Percentiles rank a stretch among this genome's conserved stretches.
Evolutionary conservation across 1,140 invertebrate genomes (phyloP).

Genomic region (Parapsyche elsis): DNA sequence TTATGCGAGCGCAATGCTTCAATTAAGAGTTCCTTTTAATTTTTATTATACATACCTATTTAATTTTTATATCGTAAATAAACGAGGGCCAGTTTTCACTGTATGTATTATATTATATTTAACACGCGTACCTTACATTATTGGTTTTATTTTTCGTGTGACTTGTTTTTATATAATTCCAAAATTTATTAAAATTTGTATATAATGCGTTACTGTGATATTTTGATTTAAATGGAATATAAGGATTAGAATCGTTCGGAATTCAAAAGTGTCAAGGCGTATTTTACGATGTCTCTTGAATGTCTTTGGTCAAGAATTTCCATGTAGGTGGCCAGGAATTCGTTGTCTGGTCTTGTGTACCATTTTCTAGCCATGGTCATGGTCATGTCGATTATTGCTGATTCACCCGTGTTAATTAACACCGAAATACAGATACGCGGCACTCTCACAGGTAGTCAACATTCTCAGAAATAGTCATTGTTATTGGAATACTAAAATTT

Average conservation of each 20-base stretch:
- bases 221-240: neutral
- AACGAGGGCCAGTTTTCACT: conserved; percentile 16
- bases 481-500: conserved; percentile 15
- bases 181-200: neutral
- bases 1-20: conserved; percentile 16
- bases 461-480: conserved; percentile 28
- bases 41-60: conserved; percentile 4
- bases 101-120: too few species aligned
- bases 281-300: too few species aligned
- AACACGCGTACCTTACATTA: too few species aligned
- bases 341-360: neutral
- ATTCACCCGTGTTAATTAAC: conserved; percentile 42
- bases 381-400: conserved; percentile 29
- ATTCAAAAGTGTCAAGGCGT: too few species aligned
- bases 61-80: neutral
- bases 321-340: conserved; percentile 5
- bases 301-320: neutral
- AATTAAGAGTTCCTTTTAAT: conserved; percentile 23
- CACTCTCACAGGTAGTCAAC: conserved; percentile 11
- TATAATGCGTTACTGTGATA: conserved; percentile 25
- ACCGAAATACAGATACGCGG: conserved; percentile 9
- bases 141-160: neutral
- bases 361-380: neutral
- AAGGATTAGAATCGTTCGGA: too few species aligned
- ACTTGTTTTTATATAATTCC: neutral